phyloP scores from a whole-genome alignment of 2,888 invertebrate genomes.

The Drosophila mettleri region DNA sequence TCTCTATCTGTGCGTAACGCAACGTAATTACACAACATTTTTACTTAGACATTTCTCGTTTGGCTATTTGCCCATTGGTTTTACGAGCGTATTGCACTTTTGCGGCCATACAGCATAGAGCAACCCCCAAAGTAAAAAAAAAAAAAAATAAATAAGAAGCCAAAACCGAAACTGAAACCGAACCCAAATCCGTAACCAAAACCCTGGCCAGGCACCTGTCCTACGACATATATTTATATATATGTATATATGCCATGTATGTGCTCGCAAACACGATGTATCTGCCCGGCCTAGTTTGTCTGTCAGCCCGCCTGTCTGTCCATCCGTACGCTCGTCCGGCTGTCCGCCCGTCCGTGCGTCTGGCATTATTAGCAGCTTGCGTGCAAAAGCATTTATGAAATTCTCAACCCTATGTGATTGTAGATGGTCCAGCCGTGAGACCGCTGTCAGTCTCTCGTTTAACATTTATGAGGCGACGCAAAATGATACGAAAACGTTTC shows the following conservation, averaged over 20 bases:
- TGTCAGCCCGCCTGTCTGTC: slow-evolving; percentile 20
- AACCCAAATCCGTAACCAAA: slow-evolving; percentile 35
- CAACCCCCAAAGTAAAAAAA: slow-evolving; percentile 51
- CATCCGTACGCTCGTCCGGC: background rate
- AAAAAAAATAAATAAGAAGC: slow-evolving; percentile 9
- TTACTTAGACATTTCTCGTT: slow-evolving; percentile 70
- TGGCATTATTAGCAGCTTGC: slow-evolving; percentile 76
- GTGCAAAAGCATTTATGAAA: slow-evolving; percentile 78
- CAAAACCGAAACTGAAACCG: slow-evolving; percentile 20
- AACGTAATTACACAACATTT: slow-evolving; percentile 77
- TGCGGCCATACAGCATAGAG: slow-evolving; percentile 62
- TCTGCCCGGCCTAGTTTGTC: slow-evolving; percentile 11
- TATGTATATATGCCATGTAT: background rate
- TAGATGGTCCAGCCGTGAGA: slow-evolving; percentile 20
- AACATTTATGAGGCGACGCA: slow-evolving; percentile 79
- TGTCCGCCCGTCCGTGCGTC: slow-evolving; percentile 15
- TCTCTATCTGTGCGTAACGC: slow-evolving; percentile 77
- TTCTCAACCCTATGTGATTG: slow-evolving; percentile 45
- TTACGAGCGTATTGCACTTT: slow-evolving; percentile 80
- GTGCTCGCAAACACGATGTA: slow-evolving; percentile 19
- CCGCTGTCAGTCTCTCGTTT: slow-evolving; percentile 55
- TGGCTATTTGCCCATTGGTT: slow-evolving; percentile 77
- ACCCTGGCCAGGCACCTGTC: slow-evolving; percentile 57
- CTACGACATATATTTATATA: slow-evolving; percentile 19
- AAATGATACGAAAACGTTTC: slow-evolving; percentile 82